Evolutionary conservation across 2,797 vertebrate genomes (phyloP).

Genomic region (Pempheris klunzingeri): DNA sequence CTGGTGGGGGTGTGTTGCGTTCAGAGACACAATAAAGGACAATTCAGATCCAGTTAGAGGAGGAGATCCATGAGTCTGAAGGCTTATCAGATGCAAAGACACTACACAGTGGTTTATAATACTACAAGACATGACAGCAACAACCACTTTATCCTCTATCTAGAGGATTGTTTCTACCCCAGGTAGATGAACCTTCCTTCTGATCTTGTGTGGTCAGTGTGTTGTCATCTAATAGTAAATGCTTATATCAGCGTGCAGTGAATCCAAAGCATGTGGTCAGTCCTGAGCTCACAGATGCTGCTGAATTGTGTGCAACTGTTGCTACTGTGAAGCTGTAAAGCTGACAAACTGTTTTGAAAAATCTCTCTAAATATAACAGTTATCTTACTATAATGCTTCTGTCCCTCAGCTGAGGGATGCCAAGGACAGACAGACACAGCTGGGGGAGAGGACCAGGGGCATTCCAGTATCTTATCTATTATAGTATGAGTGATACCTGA

Average conservation of each 20-base stretch:
- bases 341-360: slow-evolving; percentile 50
- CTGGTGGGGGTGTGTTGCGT: neutral
- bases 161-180: too few relatives aligned
- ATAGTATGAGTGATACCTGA: neutral
- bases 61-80: neutral
- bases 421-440: slow-evolving; percentile 36
- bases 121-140: neutral
- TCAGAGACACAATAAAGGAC: neutral
- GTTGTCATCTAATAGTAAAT: neutral
- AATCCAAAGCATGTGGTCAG: slow-evolving; percentile 4
- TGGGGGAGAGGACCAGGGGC: slow-evolving; percentile 22
- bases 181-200: neutral
- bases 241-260: slow-evolving; percentile 7
- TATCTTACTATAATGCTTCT: slow-evolving; percentile 55
- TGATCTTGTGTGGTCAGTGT: neutral
- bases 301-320: slow-evolving; percentile 36
- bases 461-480: neutral
- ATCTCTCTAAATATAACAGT: slow-evolving; percentile 57
- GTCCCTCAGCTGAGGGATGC: slow-evolving; percentile 20
- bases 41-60: neutral
- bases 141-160: neutral
- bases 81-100: too few relatives aligned
- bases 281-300: slow-evolving; percentile 18
- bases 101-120: neutral
- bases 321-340: slow-evolving; percentile 68